phyloP scores from a whole-genome alignment of 2,113 vertebrate species.

The Damaliscus lunatus region DNA sequence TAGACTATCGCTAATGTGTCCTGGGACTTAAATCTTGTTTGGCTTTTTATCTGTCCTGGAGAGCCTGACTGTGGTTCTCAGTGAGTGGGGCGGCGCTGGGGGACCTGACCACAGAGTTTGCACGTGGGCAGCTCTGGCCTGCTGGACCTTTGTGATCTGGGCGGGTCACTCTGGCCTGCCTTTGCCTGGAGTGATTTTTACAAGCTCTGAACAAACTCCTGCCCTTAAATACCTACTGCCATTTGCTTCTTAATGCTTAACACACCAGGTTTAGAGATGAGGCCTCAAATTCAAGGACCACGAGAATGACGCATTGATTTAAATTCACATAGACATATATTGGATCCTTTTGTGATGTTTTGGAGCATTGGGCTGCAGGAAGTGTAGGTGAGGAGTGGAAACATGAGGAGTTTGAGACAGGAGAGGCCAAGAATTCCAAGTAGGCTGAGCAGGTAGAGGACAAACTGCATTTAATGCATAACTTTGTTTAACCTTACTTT shows the following conservation, averaged over 20 bases:
- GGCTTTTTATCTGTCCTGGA: background rate
- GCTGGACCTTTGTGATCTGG: background rate
- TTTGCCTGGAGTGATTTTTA: background rate
- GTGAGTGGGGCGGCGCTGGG: background rate
- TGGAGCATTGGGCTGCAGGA: background rate
- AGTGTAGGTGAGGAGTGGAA: background rate
- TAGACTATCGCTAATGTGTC: constrained; percentile 7
- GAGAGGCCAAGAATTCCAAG: background rate
- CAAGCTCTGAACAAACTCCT: background rate
- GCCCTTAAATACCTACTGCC: background rate
- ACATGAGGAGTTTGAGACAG: background rate
- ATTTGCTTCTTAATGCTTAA: background rate
- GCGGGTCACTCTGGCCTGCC: background rate
- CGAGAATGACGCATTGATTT: background rate
- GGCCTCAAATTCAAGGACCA: background rate
- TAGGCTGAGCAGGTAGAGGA: background rate
- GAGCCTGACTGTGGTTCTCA: background rate
- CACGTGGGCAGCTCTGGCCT: background rate
- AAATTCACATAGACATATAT: background rate
- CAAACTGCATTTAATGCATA: background rate
- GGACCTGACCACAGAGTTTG: background rate
- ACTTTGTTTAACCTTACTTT: background rate
- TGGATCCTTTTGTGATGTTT: background rate
- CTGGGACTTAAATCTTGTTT: constrained; percentile 28
- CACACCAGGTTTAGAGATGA: background rate